Evolutionary conservation across 2,888 invertebrate species (phyloP), one percentile per base, ranked within the genome.

Genomic region (Drosophila basisetae): DNA sequence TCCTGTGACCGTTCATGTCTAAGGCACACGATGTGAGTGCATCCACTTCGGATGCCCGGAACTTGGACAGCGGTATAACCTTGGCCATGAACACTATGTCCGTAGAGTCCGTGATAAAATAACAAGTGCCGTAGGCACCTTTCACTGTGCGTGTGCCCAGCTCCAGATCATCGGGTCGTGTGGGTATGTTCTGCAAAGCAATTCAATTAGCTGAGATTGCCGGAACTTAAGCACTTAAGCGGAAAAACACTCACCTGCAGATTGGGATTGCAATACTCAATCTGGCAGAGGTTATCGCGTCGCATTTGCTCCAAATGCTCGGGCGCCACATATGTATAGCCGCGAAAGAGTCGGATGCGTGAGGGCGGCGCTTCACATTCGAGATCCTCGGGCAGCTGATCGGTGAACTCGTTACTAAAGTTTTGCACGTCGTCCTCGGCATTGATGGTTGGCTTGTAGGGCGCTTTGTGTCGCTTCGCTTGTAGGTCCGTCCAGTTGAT

Each of bases 381-480:
- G 7, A 98, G 98, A 94, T 99, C 98, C 0, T 97, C 96, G 10
- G 98, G 97, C 60, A 96, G 95, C 96, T 98, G 97, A 88, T 96
- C 96, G 0, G 99, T 99, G 94, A 99, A 99, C 94, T 99, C 99
- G 79, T 97, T 97, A 53, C 98, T 97, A 94, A 99, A 99, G 94
- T 99, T 99, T 91, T 97, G 97, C 18, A 98, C 98, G 94, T 99
- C 99, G 75, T 98, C 94, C 93, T 98, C 98, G 93, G 96, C 95
- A 78, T 94, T 94, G 63, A 99, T 96, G 68, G 95, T 95, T n/a
- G 99, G 99, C 81, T 96, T 96, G 94, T 99, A 98, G 2, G 99
- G 99, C 0, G 99, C 98, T 18, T 95, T 93, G 68, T 98, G 95
- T 83, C 96, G 95, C 90, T 98, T 97, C 1, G 94, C 94, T 2